Conservation (phyloP, 2,113 vertebrate species). For the Cochlearius cochlearius region DNA sequence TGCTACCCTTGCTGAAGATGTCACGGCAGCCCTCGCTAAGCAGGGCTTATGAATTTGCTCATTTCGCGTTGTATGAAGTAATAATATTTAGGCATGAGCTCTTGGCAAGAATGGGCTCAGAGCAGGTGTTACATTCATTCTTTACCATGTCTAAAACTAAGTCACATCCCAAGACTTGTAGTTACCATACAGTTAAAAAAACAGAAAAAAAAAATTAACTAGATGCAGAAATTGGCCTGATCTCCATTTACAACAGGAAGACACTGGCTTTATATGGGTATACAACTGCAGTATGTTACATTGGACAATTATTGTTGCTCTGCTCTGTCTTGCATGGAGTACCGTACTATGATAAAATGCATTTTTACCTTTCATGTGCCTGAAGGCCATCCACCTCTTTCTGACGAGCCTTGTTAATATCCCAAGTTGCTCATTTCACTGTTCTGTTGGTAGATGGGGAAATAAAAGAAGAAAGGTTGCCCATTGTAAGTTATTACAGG, state of each 20-base stretch:
- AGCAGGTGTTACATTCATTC: conserved; percentile 78
- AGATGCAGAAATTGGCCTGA: conserved; percentile 78
- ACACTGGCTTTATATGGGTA: conserved; percentile 79
- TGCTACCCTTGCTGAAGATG: conserved; percentile 94
- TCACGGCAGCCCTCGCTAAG: conserved; percentile 95
- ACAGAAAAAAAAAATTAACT: conserved; percentile 2
- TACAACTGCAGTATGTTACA: conserved; percentile 69
- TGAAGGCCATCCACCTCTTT: conserved; percentile 79
- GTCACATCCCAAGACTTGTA: conserved; percentile 76
- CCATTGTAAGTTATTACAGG: conserved; percentile 71
- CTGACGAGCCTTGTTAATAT: conserved; percentile 80
- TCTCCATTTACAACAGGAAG: conserved; percentile 77
- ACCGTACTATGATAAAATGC: conserved; percentile 76
- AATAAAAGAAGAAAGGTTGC: conserved; percentile 42
- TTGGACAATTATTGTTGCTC: conserved; percentile 79
- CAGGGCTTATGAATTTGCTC: conserved; percentile 94
- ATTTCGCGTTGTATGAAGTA: conserved; percentile 64
- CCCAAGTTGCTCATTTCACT: conserved; percentile 76
- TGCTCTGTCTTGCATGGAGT: conserved; percentile 86
- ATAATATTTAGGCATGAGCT: conserved; percentile 81
- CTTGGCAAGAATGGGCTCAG: conserved; percentile 80
- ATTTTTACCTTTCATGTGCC: conserved; percentile 84
- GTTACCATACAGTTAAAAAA: conserved; percentile 68
- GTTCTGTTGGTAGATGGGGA: conserved; percentile 68
- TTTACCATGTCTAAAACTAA: conserved; percentile 74